These are phyloP conservation scores for Sinocyclocheilus grahami DNA, from an alignment of 2,113 vertebrate genomes.

Conservation along the genomic window DNA sequence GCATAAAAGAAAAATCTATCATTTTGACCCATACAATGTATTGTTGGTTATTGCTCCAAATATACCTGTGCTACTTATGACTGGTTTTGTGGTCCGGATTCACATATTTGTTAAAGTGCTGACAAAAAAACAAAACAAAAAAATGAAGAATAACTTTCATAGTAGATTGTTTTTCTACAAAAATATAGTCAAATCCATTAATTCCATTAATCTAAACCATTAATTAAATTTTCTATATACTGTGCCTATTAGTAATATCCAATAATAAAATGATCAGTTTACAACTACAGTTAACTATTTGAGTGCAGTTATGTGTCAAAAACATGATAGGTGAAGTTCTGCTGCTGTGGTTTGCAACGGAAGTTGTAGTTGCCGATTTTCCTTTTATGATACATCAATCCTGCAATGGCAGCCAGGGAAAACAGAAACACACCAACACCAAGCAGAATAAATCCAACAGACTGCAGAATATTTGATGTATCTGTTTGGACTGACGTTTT, in stretches of 20 bases:
- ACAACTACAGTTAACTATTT: background rate
- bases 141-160: background rate
- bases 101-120: background rate
- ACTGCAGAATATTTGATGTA: background rate
- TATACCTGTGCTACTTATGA: too few relatives aligned
- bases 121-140: background rate
- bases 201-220: background rate
- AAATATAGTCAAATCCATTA: background rate
- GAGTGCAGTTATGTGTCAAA: slow-evolving; percentile 62
- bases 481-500: slow-evolving; percentile 43
- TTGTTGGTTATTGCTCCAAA: too few relatives aligned
- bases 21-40: too few relatives aligned
- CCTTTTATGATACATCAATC: slow-evolving; percentile 71
- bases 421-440: slow-evolving; percentile 63
- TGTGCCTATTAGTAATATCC: background rate
- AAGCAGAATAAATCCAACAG: slow-evolving; percentile 66
- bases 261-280: background rate
- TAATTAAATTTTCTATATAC: background rate
- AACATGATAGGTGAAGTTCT: slow-evolving; percentile 72
- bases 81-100: too few relatives aligned
- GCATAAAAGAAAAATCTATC: too few relatives aligned
- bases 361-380: slow-evolving; percentile 77
- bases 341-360: slow-evolving; percentile 66
- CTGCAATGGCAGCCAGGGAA: background rate
- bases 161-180: slow-evolving; percentile 1